Evolutionary conservation across 2,113 vertebrate genomes (phyloP).

Genomic region (Equus przewalskii): DNA sequence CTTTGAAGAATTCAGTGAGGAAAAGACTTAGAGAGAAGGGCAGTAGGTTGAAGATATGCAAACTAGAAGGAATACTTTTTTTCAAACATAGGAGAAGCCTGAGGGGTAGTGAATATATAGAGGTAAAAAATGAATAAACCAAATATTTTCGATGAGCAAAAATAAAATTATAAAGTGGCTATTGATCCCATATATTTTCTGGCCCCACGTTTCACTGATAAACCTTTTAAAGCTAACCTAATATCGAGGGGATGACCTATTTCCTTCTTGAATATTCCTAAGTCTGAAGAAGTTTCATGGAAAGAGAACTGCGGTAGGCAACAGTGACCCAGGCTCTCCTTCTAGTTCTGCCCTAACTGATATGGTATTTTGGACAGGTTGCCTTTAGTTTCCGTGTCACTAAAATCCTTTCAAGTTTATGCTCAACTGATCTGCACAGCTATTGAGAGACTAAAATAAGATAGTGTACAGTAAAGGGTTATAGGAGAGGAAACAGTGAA

Average conservation of each 20-base stretch:
- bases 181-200: background rate
- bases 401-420: background rate
- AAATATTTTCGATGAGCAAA: background rate
- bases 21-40: background rate
- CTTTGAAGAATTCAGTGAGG: background rate
- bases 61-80: background rate
- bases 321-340: background rate
- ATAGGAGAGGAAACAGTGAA: background rate
- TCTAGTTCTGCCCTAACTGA: too few species aligned
- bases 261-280: background rate
- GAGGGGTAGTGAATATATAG: background rate
- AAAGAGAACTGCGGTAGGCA: background rate
- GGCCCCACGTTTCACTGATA: background rate
- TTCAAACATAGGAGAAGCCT: background rate
- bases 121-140: background rate
- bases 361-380: background rate
- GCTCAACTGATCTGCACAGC: too few species aligned
- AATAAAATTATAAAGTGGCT: background rate
- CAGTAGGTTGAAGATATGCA: background rate
- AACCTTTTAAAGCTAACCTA: background rate
- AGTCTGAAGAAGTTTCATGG: background rate
- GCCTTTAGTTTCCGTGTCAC: background rate
- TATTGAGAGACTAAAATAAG: background rate
- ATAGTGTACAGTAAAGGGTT: fast-evolving
- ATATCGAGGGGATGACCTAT: background rate